Conservation (phyloP, 1,140 invertebrate genomes). For the Acromyrmex echinatior region DNA sequence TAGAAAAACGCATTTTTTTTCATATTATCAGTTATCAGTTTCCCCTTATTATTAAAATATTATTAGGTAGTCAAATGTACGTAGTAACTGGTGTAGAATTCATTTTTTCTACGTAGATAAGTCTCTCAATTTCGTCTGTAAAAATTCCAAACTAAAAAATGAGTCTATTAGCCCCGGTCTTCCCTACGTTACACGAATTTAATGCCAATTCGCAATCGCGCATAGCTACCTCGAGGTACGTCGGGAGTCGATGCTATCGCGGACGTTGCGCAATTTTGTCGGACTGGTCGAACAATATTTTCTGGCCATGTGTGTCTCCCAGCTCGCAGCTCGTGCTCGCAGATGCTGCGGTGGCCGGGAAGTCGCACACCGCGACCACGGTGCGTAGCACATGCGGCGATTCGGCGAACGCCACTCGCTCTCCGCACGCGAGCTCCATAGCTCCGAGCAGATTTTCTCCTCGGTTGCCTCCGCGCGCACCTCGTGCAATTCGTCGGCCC, state of each 20-base stretch:
- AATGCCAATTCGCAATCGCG: conserved; percentile 19
- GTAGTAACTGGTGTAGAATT: too few relatives aligned
- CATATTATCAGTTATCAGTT: too few relatives aligned
- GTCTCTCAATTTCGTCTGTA: too few relatives aligned
- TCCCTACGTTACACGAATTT: too few relatives aligned
- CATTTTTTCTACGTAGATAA: too few relatives aligned
- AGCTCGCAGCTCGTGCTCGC: conserved; percentile 23
- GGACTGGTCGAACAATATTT: conserved; percentile 30
- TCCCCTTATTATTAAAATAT: too few relatives aligned
- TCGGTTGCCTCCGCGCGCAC: neutral
- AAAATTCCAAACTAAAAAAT: too few relatives aligned
- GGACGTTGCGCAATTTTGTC: conserved; percentile 37
- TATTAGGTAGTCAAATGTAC: too few relatives aligned
- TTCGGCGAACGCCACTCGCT: conserved; percentile 50
- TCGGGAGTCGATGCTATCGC: conserved; percentile 38
- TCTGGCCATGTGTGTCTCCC: conserved; percentile 2
- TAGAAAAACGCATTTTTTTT: too few relatives aligned
- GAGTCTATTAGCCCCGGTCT: too few relatives aligned
- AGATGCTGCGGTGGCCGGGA: conserved; percentile 45
- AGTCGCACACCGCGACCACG: conserved; percentile 1
- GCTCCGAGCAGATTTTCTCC: conserved; percentile 67
- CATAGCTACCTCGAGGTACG: neutral
- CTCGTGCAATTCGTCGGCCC: neutral
- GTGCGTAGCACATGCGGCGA: conserved; percentile 30
- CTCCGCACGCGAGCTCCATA: conserved; percentile 58